Percentiles rank a stretch among this genome's conserved stretches.
Evolutionary conservation across 2,797 vertebrate species (phyloP).

Genomic region (Spea hammondii): DNA sequence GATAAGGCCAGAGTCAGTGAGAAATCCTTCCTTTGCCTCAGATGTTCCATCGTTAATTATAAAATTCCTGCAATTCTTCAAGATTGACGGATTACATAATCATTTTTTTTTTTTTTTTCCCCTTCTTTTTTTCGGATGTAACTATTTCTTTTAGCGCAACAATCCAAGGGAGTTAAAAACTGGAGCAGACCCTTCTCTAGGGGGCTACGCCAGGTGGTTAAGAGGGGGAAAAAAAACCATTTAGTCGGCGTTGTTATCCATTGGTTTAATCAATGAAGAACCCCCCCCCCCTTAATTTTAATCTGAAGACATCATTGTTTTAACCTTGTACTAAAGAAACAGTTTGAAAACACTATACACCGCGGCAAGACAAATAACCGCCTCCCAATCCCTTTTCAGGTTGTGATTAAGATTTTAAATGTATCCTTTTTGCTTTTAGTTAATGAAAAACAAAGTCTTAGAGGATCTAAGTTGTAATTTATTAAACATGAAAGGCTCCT

Average conservation of each 20-base stretch:
- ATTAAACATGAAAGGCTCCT: conserved; percentile 97
- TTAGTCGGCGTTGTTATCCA: no score
- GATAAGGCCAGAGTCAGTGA: background rate
- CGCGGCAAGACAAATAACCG: conserved; percentile 87
- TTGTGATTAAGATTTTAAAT: conserved; percentile 96
- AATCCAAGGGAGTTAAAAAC: conserved; percentile 13
- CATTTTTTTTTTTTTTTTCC: conserved; percentile 27
- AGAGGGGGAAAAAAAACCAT: no score
- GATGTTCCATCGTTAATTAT: conserved; percentile 29
- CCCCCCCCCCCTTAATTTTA: conserved; percentile 53
- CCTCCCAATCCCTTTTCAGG: conserved; percentile 91
- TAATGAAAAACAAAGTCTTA: conserved; percentile 97
- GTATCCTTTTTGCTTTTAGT: conserved; percentile 91
- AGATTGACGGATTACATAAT: conserved; percentile 48
- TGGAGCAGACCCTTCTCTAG: background rate
- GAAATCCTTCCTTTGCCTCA: conserved; percentile 13
- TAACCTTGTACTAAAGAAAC: conserved; percentile 78
- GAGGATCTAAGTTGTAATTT: conserved; percentile 92
- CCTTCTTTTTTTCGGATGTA: conserved; percentile 7
- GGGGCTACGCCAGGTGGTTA: background rate
- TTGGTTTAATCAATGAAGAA: no score
- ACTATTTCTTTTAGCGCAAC: background rate
- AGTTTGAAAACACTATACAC: conserved; percentile 82
- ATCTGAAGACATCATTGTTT: conserved; percentile 78
- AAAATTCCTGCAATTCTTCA: conserved; percentile 32